A percentile compares a stretch with the other conserved stretches of the same genome.
phyloP scores from a whole-genome alignment of 2,797 vertebrate genomes.

The Lagorchestes hirsutus region DNA sequence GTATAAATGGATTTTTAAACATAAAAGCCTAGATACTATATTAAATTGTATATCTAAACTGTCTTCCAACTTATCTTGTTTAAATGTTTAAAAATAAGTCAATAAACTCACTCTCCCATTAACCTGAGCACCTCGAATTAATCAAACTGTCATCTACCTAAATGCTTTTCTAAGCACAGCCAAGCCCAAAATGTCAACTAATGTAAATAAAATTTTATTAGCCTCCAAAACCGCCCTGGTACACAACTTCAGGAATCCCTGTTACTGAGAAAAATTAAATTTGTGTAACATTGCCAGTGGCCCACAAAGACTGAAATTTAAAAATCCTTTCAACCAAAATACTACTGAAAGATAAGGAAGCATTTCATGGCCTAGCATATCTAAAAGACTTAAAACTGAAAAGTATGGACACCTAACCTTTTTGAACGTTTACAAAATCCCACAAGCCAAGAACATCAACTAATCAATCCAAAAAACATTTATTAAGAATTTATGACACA shows the following conservation, averaged over 20 bases:
- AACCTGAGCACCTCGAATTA: slow-evolving; percentile 2
- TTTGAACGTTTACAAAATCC: slow-evolving; percentile 43
- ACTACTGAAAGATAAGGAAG: not conserved
- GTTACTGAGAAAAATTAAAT: not conserved
- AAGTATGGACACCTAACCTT: slow-evolving; percentile 23
- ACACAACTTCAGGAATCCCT: slow-evolving; percentile 46
- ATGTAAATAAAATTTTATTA: slow-evolving; percentile 38
- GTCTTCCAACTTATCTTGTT: not conserved
- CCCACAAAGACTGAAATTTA: slow-evolving; percentile 16
- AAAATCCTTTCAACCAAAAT: slow-evolving; percentile 1
- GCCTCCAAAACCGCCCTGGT: not conserved
- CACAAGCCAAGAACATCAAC: slow-evolving; percentile 32
- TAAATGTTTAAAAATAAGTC: slow-evolving; percentile 41
- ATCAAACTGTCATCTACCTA: not conserved
- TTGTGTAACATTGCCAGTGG: not conserved
- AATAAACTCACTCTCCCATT: slow-evolving; percentile 29
- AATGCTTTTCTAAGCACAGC: not conserved
- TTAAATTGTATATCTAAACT: slow-evolving; percentile 20
- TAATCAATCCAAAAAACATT: not conserved
- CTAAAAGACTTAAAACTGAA: not conserved
- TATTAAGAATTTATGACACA: not conserved
- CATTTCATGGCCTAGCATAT: slow-evolving; percentile 31
- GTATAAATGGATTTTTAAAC: slow-evolving; percentile 41
- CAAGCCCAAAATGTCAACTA: not conserved
- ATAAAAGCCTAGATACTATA: slow-evolving; percentile 35